A percentile compares a stretch with the other conserved stretches of the same genome.
These are phyloP conservation scores for Pemphigus obesinymphae DNA, from an alignment of 1,140 invertebrate genomes.

Conservation along the genomic window DNA sequence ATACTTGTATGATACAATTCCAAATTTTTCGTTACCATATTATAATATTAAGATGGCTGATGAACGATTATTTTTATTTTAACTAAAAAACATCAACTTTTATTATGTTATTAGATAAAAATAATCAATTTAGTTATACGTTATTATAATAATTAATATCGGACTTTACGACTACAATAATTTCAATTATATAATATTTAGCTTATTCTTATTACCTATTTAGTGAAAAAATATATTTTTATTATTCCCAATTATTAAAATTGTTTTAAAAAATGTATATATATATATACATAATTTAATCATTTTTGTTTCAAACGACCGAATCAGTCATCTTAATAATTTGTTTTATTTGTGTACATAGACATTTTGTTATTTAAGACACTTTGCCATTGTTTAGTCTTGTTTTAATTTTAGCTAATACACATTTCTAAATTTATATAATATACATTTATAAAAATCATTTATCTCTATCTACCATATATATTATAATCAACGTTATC, in stretches of 20 bases:
- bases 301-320: no score
- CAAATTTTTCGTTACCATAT: background rate
- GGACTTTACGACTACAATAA: no score
- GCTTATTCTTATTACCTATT: no score
- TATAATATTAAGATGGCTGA: background rate
- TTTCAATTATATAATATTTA: no score
- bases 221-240: no score
- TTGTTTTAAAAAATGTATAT: no score
- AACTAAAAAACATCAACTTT: no score
- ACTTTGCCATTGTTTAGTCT: slow-evolving; percentile 3
- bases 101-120: background rate
- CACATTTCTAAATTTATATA: slow-evolving; percentile 2
- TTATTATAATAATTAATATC: background rate
- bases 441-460: background rate
- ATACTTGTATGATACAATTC: background rate
- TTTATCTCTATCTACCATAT: no score
- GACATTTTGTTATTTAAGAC: background rate
- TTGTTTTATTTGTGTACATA: background rate
- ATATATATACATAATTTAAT: no score
- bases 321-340: no score
- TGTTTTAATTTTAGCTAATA: slow-evolving; percentile 6
- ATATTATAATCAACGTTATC: background rate
- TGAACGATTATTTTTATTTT: no score
- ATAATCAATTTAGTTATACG: background rate
- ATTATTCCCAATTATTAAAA: no score